phyloP scores from a whole-genome alignment of 2,797 vertebrate genomes.

The Buceros bicornis region DNA sequence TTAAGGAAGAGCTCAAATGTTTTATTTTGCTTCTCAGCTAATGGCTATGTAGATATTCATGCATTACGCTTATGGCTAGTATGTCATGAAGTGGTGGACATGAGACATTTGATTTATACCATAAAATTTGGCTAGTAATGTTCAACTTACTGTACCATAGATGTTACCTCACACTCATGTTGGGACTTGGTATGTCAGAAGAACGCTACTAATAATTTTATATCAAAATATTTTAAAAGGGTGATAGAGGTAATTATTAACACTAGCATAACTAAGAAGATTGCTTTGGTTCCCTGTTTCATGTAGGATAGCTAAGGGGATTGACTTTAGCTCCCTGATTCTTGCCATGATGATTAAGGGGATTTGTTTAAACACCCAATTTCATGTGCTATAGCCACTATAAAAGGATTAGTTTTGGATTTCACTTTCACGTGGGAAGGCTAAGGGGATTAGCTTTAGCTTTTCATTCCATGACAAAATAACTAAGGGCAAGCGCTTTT shows the following conservation, averaged over 20 bases:
- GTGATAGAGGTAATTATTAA: conserved; percentile 33
- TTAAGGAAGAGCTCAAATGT: neutral
- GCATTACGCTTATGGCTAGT: neutral
- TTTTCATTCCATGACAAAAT: conserved; percentile 66
- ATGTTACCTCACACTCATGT: neutral
- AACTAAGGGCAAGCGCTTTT: conserved; percentile 57
- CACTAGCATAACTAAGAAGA: conserved; percentile 62
- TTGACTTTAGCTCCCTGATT: conserved; percentile 67
- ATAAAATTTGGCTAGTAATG: neutral
- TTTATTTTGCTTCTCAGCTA: neutral
- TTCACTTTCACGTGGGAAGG: conserved; percentile 59
- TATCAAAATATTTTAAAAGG: neutral
- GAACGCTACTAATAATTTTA: neutral
- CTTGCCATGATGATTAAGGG: conserved; percentile 66
- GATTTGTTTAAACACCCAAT: conserved; percentile 72
- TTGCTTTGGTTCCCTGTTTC: conserved; percentile 43
- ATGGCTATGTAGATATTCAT: neutral
- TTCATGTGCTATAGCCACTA: conserved; percentile 61
- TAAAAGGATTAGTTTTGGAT: conserved; percentile 78
- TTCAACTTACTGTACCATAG: neutral
- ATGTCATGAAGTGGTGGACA: neutral
- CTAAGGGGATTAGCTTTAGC: conserved; percentile 74
- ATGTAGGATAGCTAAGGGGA: conserved; percentile 46
- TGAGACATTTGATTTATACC: neutral
- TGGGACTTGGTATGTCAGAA: neutral